Evolutionary conservation across 2,888 invertebrate genomes (phyloP).

Genomic region (Macropis europaea): DNA sequence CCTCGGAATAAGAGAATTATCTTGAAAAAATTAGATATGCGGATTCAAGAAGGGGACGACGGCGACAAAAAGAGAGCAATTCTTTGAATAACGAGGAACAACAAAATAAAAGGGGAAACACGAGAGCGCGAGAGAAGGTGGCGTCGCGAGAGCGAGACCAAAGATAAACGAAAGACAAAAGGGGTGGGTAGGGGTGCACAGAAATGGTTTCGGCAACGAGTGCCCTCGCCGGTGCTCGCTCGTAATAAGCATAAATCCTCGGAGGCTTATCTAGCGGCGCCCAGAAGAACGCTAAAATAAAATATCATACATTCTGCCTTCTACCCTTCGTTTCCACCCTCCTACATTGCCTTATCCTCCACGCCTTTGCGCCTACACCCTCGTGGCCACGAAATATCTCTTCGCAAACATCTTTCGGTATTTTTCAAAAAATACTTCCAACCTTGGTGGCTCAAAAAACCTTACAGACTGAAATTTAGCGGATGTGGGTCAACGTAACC

Average conservation of each 20-base stretch:
- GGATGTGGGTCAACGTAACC: too few species aligned
- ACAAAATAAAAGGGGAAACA: conserved; percentile 32
- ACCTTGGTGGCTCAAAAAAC: too few species aligned
- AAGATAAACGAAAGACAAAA: conserved; percentile 37
- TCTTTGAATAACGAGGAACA: conserved; percentile 4
- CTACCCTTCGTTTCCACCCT: conserved; percentile 64
- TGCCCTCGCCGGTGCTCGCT: conserved; percentile 67
- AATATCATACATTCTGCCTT: conserved; percentile 78
- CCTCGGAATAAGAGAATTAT: background rate
- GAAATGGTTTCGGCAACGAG: conserved; percentile 71
- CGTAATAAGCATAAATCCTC: conserved; percentile 80
- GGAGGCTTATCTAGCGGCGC: conserved; percentile 78
- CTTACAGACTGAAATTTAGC: too few species aligned
- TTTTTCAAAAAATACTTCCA: too few species aligned
- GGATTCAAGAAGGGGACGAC: background rate
- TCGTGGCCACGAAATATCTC: conserved; percentile 19
- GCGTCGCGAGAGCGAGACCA: conserved; percentile 25
- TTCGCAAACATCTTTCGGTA: conserved; percentile 17
- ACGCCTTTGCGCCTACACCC: conserved; percentile 29
- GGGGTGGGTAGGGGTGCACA: conserved; percentile 56
- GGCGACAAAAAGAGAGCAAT: background rate
- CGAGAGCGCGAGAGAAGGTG: conserved; percentile 14
- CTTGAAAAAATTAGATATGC: background rate
- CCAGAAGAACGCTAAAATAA: conserved; percentile 79
- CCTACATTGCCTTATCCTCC: conserved; percentile 48